phyloP scores from a whole-genome alignment of 2,113 vertebrate species.

The Rhynchopsitta pachyrhyncha region DNA sequence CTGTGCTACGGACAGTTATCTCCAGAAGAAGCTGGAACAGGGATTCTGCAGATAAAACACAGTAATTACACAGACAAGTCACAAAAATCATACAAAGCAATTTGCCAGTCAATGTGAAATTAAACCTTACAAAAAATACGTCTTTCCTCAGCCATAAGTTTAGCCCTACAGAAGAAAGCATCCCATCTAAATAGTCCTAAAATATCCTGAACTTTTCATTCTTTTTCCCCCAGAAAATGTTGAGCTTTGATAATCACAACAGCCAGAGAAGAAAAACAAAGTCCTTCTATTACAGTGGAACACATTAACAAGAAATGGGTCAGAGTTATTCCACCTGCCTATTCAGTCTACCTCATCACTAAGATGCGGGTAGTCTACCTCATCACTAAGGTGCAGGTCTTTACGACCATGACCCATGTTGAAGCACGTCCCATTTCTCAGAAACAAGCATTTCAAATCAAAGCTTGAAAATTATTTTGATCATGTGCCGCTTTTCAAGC shows the following conservation, averaged over 20 bases:
- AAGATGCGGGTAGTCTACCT: not conserved
- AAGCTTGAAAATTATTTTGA: not conserved
- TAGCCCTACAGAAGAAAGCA: not conserved
- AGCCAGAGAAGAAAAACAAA: not conserved
- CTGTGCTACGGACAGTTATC: constrained; percentile 94
- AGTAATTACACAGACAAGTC: not conserved
- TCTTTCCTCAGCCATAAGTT: not conserved
- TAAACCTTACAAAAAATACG: not conserved
- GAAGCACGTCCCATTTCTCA: not conserved
- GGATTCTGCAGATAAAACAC: constrained; percentile 83
- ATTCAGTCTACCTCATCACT: not conserved
- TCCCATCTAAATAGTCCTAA: not conserved
- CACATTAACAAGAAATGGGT: not conserved
- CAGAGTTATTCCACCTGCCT: not conserved
- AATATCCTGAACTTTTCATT: not conserved
- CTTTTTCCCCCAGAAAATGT: not conserved
- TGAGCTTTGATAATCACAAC: not conserved
- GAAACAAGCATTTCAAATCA: not conserved
- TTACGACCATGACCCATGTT: not conserved
- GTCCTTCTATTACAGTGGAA: not conserved
- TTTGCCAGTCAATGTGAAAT: not conserved
- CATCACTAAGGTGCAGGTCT: not conserved
- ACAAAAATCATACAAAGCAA: not conserved
- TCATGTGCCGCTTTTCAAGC: not conserved
- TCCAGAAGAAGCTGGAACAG: constrained; percentile 96